phyloP scores from a whole-genome alignment of 2,113 vertebrate species.

The Lophius piscatorius region DNA sequence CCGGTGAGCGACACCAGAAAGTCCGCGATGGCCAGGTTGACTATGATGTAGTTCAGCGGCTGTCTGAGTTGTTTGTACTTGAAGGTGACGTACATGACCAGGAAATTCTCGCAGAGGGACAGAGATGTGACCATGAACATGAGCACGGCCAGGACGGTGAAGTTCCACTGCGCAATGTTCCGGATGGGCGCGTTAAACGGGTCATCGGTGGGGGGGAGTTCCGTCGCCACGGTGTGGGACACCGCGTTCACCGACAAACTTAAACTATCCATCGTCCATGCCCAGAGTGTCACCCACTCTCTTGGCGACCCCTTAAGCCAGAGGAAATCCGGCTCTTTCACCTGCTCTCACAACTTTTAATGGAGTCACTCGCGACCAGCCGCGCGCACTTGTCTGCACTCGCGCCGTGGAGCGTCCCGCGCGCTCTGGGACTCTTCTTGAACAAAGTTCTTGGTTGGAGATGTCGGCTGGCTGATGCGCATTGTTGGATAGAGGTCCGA shows the following conservation, averaged over 20 bases:
- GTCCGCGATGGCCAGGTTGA: constrained; percentile 89
- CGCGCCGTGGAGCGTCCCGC: constrained; percentile 3
- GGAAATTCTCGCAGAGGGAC: constrained; percentile 87
- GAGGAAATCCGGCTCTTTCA: neutral
- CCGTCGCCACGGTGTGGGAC: constrained; percentile 65
- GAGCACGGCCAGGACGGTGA: constrained; percentile 84
- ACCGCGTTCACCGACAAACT: constrained; percentile 76
- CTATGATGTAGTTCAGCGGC: constrained; percentile 90
- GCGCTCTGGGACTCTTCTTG: constrained; percentile 23
- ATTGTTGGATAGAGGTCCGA: neutral
- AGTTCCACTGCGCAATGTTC: constrained; percentile 87
- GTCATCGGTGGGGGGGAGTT: constrained; percentile 58
- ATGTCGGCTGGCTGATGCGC: constrained; percentile 3
- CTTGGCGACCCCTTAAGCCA: constrained; percentile 13
- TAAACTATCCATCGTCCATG: constrained; percentile 76
- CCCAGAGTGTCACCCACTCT: constrained; percentile 3
- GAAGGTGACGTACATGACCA: constrained; percentile 90
- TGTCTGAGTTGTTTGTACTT: constrained; percentile 87
- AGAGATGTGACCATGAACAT: constrained; percentile 87
- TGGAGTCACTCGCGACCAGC: constrained; percentile 4
- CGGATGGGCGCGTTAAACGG: constrained; percentile 80
- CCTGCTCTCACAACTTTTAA: constrained; percentile 41
- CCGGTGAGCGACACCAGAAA: constrained; percentile 87
- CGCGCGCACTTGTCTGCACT: neutral
- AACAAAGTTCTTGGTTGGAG: constrained; percentile 35